These are phyloP conservation scores for Scomber colias DNA, from an alignment of 2,113 vertebrate genomes.

Conservation along the genomic window DNA sequence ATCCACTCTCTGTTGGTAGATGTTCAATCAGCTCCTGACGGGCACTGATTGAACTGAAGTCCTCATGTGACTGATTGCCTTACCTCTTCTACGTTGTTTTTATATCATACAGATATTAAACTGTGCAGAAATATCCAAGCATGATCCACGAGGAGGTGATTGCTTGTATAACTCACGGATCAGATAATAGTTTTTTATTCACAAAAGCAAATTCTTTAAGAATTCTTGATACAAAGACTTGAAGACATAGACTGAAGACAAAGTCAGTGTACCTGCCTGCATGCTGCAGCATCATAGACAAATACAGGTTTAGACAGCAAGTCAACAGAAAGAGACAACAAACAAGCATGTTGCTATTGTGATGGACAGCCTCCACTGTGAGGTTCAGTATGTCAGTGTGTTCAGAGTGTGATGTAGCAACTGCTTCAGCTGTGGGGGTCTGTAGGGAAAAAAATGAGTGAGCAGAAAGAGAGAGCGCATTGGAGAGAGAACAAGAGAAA, in stretches of 20 bases:
- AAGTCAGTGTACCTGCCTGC: conserved; percentile 40
- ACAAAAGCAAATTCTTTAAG: conserved; percentile 25
- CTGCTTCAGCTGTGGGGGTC: conserved; percentile 72
- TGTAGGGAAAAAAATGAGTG: conserved; percentile 34
- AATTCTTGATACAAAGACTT: conserved; percentile 1
- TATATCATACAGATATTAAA: conserved; percentile 1
- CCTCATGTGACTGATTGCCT: neutral
- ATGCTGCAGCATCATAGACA: conserved; percentile 53
- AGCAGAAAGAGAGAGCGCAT: conserved; percentile 44
- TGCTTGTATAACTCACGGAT: conserved; percentile 2
- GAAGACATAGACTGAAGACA: conserved; percentile 26
- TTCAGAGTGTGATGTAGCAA: conserved; percentile 76
- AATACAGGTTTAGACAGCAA: conserved; percentile 65
- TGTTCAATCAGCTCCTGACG: conserved; percentile 29
- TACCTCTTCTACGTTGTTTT: neutral
- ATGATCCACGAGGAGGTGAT: neutral
- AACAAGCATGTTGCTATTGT: conserved; percentile 74
- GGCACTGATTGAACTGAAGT: neutral
- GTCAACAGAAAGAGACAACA: conserved; percentile 76
- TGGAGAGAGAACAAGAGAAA: conserved; percentile 60
- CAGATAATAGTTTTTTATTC: conserved; percentile 13
- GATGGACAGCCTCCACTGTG: conserved; percentile 79
- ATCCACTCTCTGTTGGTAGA: conserved; percentile 17
- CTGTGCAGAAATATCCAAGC: conserved; percentile 10
- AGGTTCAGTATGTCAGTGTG: conserved; percentile 77